Evolutionary conservation across 2,113 vertebrate genomes (phyloP).

Genomic region (Scomber scombrus): DNA sequence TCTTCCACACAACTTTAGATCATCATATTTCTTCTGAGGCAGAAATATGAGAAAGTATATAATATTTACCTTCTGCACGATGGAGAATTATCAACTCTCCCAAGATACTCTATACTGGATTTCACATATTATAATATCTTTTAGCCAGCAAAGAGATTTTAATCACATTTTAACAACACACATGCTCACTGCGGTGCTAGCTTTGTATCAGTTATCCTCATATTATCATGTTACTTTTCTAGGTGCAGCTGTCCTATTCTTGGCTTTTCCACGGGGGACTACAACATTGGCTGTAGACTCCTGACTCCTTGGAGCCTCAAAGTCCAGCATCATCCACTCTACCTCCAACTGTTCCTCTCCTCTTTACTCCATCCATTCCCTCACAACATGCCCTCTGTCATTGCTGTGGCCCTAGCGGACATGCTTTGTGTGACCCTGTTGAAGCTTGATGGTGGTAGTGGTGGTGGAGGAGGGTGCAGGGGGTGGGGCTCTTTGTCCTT

Average conservation of each 20-base stretch:
- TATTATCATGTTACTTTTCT: background rate
- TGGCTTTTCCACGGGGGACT: constrained; percentile 33
- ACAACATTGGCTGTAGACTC: constrained; percentile 23
- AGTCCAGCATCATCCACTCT: constrained; percentile 51
- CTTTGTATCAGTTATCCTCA: background rate
- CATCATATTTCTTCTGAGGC: constrained; percentile 39
- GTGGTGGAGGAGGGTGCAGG: background rate
- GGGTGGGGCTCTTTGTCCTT: constrained; percentile 32
- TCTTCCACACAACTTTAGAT: constrained; percentile 45
- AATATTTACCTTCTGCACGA: constrained; percentile 37
- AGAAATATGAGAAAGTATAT: constrained; percentile 40
- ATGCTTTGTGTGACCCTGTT: constrained; percentile 55
- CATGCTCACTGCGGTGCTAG: constrained; percentile 12
- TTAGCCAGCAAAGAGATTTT: constrained; percentile 11
- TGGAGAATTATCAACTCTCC: constrained; percentile 3
- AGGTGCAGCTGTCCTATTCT: constrained; percentile 22
- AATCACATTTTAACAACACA: constrained; percentile 39
- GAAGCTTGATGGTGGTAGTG: constrained; percentile 24
- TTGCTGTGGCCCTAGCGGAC: constrained; percentile 42
- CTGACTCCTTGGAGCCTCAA: constrained; percentile 17
- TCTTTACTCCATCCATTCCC: constrained; percentile 31
- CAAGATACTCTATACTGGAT: background rate
- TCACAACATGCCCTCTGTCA: constrained; percentile 24
- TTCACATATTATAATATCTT: constrained; percentile 17
- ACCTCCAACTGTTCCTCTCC: constrained; percentile 41